Percentiles rank a stretch among this genome's conserved stretches.
phyloP scores from a whole-genome alignment of 2,888 invertebrate genomes.

The Philonicus albiceps region DNA sequence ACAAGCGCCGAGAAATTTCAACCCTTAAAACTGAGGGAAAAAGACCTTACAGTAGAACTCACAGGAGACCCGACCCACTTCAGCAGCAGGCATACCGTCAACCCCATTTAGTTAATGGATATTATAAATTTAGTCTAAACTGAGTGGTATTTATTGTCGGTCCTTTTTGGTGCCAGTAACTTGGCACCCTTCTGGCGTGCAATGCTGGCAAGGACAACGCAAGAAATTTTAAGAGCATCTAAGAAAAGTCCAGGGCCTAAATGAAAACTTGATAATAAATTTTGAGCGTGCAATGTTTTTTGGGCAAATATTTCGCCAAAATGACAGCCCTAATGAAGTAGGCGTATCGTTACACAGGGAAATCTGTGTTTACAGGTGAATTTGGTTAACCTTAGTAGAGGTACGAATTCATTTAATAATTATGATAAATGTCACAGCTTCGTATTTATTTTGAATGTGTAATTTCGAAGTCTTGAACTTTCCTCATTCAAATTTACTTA shows the following conservation, averaged over 20 bases:
- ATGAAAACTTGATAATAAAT: constrained; percentile 40
- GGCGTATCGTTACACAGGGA: not conserved
- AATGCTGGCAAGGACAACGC: not conserved
- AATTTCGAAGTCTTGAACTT: not conserved
- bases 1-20: not conserved
- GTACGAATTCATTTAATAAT: not conserved
- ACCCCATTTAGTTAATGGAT: constrained; percentile 63
- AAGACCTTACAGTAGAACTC: not conserved
- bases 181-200: not conserved
- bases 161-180: not conserved
- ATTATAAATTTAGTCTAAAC: constrained; percentile 60
- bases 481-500: not conserved
- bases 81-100: constrained; percentile 49
- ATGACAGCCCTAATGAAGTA: constrained; percentile 34
- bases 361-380: constrained; percentile 38
- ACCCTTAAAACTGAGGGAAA: constrained; percentile 15
- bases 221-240: constrained; percentile 23
- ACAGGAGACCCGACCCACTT: constrained; percentile 5
- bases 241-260: constrained; percentile 41
- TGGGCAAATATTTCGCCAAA: not conserved
- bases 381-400: constrained; percentile 22
- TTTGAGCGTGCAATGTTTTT: constrained; percentile 28
- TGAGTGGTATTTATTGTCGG: constrained; percentile 48
- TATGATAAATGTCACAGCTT: constrained; percentile 11
- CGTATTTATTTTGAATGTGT: not conserved